Base-by-base conservation (phyloP, 2,113 vertebrate genomes). In the Chaenocephalus aceratus region DNA sequence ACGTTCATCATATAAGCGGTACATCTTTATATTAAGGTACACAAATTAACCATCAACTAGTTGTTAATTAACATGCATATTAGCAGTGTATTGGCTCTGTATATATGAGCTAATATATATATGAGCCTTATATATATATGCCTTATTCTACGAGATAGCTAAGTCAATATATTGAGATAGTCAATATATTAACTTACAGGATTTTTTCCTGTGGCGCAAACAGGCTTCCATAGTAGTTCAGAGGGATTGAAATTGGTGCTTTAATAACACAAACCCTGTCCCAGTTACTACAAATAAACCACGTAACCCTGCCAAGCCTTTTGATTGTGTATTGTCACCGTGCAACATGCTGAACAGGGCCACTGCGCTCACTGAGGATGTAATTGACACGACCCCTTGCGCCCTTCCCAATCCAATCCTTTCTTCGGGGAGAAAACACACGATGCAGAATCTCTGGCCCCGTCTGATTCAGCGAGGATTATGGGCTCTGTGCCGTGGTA, bases 401-500 rank as follows among this genome's bases (percentile, higher is more conserved):
- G 54, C 48, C 52, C 41, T 51, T 44, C 15, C 45, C 23, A 11
- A 18, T 15, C 63, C 13, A 64, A 54, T 16, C 15, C 26, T 82
- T 30, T 36, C 52, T 49, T 1, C 4, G 36, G 54, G 69, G 23
- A 66, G 44, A 58, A 72, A 70, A 60, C 34, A 73, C 6, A 88
- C 83, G 88, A 89, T 81, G 59, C 30, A n/a, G 53, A 56, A 64
- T 63, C 77, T 61, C 13, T 61, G 66, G 54, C 69, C 48, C 0
- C 6, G 21, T 34, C 49, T 53, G 80, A 86, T 66, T 73, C 71
- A 11, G 53, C 51, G 74, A 78, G 77, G 88, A 87, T 90, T 86
- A 86, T 5, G 62, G 85, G 79, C 52, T 1, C 72, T 23, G 77
- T 34, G 88, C 81, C 72, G 30, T 2, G 59, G 75, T 75, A 46